Evolutionary conservation across 2,797 vertebrate species (phyloP).

Genomic region (Saxicola maurus): DNA sequence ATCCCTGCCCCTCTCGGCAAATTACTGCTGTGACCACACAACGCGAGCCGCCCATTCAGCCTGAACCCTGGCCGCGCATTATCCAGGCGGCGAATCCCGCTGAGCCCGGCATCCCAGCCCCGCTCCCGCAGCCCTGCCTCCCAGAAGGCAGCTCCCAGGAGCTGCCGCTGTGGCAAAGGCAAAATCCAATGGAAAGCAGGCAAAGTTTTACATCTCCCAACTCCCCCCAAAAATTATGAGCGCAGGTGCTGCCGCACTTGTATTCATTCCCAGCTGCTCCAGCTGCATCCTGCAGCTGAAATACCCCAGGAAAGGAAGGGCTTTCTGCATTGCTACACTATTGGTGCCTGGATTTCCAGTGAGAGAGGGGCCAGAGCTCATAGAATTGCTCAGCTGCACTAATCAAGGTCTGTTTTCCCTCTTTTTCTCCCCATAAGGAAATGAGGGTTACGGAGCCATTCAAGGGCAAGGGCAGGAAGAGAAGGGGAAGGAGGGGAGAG

Average conservation of each 20-base stretch:
- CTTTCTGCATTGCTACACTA: background rate
- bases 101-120: background rate
- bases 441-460: background rate
- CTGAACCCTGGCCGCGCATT: background rate
- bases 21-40: background rate
- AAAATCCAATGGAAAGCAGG: background rate
- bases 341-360: background rate
- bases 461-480: background rate
- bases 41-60: background rate
- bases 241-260: background rate
- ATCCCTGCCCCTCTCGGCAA: background rate
- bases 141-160: background rate
- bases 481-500: background rate
- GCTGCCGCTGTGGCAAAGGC: background rate
- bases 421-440: background rate
- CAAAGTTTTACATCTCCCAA: background rate
- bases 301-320: background rate
- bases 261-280: background rate
- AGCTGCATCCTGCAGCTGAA: background rate
- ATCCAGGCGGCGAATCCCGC: background rate
- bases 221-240: fast-evolving
- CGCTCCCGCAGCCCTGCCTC: background rate
- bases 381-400: background rate
- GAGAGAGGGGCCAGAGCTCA: background rate
- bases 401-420: background rate